Base-by-base conservation (phyloP, 2,888 invertebrate genomes). In the Pammene aurita region DNA sequence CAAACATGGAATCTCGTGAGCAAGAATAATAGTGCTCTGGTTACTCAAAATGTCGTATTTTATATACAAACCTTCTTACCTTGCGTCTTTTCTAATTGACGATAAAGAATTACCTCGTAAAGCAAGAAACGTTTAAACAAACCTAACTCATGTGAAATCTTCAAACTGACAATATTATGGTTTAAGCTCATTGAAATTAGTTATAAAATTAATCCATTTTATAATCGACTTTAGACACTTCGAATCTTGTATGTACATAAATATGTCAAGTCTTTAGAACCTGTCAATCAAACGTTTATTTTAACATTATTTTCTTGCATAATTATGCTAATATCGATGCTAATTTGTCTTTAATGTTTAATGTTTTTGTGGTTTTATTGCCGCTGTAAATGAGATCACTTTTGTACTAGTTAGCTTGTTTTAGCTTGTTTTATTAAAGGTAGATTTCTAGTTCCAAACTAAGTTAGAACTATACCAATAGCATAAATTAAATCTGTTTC, bases 261-360 rank as follows among this genome's bases (percentile, higher is more conserved):
- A 67, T 10, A 56, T 46, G 58, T 46, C 68, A 52, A 13, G 11
- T 42, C 11, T 67, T 68, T 58, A 68, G 52, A 64, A 46, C 64
- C 57, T 11, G 64, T 68, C 68, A 64, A 64, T 68, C 68, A 68
- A 54, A 54, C 34, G 35, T 52, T 61, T 34, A 42, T 70, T 61
- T 66, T 62, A 61, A 42, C 50, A 52, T 62, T 26, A 54, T 64
- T 13, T n/a, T 44, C 44, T 14, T 46, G 68, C 44, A 68, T 68
- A 68, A 68, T 58, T 64, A 68, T 64, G 68, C 46, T 46, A 64
- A 64, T 58, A 58, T 18, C 5, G 7, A 52, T 60, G 50, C 50
- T 34, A 52, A 50, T 67, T 67, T 63, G 62, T 57, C 56, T 63
- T 57, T 18, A 7, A 56, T 7, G 26, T 10, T 41, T 56, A 16